Percentiles rank a stretch among this genome's conserved stretches.
Conservation (phyloP, 2,888 invertebrate genomes). For the Athalia cordata region DNA sequence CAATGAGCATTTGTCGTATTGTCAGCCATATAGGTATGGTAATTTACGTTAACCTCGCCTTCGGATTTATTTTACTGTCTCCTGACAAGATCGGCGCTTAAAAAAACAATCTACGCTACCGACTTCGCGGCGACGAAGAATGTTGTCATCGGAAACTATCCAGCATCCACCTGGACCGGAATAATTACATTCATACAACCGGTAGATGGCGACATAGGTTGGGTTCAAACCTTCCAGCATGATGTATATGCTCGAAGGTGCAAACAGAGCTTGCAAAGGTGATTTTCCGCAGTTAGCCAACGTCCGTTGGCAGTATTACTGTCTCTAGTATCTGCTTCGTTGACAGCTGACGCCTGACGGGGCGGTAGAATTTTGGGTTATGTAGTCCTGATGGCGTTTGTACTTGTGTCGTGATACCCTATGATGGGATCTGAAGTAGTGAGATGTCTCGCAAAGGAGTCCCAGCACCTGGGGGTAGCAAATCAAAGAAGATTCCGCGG, state of each 20-base stretch:
- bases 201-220: too few relatives aligned
- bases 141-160: too few relatives aligned
- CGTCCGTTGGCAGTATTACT: neutral
- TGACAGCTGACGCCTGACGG: constrained; percentile 35
- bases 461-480: constrained; percentile 56
- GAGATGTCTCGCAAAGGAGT: constrained; percentile 67
- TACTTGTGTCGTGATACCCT: constrained; percentile 29
- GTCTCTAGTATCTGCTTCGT: constrained; percentile 1
- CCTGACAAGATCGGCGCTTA: too few relatives aligned
- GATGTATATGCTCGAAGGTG: neutral
- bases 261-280: neutral
- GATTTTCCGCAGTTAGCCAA: too few relatives aligned
- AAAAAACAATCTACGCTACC: too few relatives aligned
- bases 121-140: too few relatives aligned
- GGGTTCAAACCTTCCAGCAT: neutral
- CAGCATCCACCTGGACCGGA: too few relatives aligned
- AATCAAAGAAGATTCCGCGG: constrained; percentile 64
- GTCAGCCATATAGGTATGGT: too few relatives aligned
- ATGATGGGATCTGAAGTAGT: constrained; percentile 52
- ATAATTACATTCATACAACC: too few relatives aligned
- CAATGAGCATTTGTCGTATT: neutral
- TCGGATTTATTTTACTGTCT: too few relatives aligned
- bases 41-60: too few relatives aligned
- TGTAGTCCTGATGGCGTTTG: constrained; percentile 35
- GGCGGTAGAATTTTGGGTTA: constrained; percentile 35